Base-by-base conservation (phyloP, 2,113 vertebrate genomes). In the Chamaetylas fuelleborni region DNA sequence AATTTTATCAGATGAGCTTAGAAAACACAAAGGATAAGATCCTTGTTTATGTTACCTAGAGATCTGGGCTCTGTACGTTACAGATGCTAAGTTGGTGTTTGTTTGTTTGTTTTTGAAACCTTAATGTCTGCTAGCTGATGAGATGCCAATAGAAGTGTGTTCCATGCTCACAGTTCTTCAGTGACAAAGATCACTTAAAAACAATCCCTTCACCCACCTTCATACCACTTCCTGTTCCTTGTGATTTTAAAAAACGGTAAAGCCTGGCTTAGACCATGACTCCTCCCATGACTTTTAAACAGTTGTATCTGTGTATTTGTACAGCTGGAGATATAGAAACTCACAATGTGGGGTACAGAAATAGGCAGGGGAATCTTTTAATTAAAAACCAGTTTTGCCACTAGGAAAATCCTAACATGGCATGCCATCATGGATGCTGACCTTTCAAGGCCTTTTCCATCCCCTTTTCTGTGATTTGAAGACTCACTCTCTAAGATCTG, bases 371-470 rank as follows among this genome's bases (percentile, higher is more conserved):
- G 38, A 60, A 82, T 87, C 53, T 82, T 93, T 62, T 79, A 74
- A 38, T 38, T 38, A 38, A 38, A 38, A 48, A 87, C 86, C 48
- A 51, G 31, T 94, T 95, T 58, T 90, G 50, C 70, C 81, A 26
- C 36, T 80, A 56, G 53, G 65, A 89, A 66, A 76, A 79, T 79
- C 48, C 22, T 87, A 60, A 95, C 34, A 7, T 76, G 58, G 26
- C 65, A 76, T 90, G 73, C 50, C 62, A 57, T 90, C 57, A 65
- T 80, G 57, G 81, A 80, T 6, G 2, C 28, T 95, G 90, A 90
- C 70, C 48, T 96, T 94, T 91, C 45, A 80, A 92, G 53, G 66
- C 80, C 50, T 28, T 53, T 76, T 90, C 57, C 13, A 22, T 80
- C n/a, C 40, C 20, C 19, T 91, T 91, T 80, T 56, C 40, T 81